Evolutionary conservation across 2,888 invertebrate genomes (phyloP), one percentile per base, ranked within the genome.

Genomic region (Agrochola lychnidis): DNA sequence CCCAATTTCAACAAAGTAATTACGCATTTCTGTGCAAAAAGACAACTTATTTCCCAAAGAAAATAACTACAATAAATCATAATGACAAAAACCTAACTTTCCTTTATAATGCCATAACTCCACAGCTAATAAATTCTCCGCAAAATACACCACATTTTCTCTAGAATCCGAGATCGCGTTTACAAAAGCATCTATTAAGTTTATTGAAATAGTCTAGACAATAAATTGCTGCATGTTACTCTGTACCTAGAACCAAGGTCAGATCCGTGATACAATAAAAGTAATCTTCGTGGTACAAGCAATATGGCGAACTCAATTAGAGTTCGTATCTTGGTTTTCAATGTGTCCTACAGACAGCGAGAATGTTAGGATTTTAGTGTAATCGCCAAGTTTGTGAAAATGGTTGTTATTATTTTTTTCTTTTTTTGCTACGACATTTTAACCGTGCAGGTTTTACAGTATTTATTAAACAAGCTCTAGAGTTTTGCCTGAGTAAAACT

Each of bases 241-340:
- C 10, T 36, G 72, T 76, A 53, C 73, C 70, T 74, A 42, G 51
- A 69, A 51, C 61, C 61, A 78, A 76, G 80, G 76, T 69, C 67
- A 64, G 25, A 57, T 25, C 30, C 53, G 53, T 45, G 62, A 40
- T 57, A 73, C 57, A 73, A 78, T 76, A 69, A 82, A 72, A 75
- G 69, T 78, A 84, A 78, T 73, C 51, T 68, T 70, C 57, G 69
- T 53, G 71, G n/a, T 70, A 69, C 75, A 78, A 40, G 57, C 84
- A 79, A 76, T 83, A 72, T 72, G 70, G 64, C 40, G 36, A 78
- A 79, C 71, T 73, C 84, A 83, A 87, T 87, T 85, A 30, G 87
- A 14, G 59, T 87, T 74, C 57, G 59, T 84, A 82, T 84, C 84
- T 76, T 14, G 56, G 45, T 40, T 70, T 63, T 51, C 48, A 78